Base-by-base conservation (phyloP, 2,888 invertebrate species). In the Orchesellides sinensis region DNA sequence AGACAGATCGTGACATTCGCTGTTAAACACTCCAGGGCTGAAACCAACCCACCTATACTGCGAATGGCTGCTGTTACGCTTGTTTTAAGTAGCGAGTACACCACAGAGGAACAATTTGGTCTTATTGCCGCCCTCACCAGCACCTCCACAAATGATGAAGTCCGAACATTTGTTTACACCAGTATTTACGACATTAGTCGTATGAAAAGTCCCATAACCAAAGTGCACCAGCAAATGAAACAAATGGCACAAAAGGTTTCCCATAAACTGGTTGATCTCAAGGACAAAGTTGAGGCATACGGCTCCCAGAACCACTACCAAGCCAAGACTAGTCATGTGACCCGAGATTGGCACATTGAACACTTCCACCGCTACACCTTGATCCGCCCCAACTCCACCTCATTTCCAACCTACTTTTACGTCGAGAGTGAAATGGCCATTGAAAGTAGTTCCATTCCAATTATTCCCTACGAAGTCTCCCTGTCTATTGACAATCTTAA, bases 31-130 rank as follows among this genome's bases (percentile, higher is more conserved):
- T 0, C 21, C 52, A 49, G 25, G 23, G 54, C 69, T 52, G 0
- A 3, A 1, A 5, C 25, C 40, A 32, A 40, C 19, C 25, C 17
- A 17, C 0, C 29, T 1, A 0, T 8, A 12, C 63, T 78, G 63
- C 78, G 78, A 19, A 78, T 78, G 78, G 78, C 70, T 29, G 78
- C 78, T 40, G n/a, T 78, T 25, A 52, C 63, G n/a, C 25, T 78
- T 6, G 14, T 78, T 32, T 49, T 70, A 5, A 78, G 45, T 17
- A 63, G 52, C 63, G n/a, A 1, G 14, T 70, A 52, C 63, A 32
- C 70, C 27, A 52, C 32, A 8, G 17, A 49, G 5, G 21, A 21
- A 12, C 52, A 78, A 49, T 63, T 21, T 1, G 25, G 4, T 8
- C 52, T 35, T 8, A n/a, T 78, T 45, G 78, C 78, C 8, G 4